Percentiles rank a stretch among this genome's conserved stretches.
phyloP scores from a whole-genome alignment of 2,113 vertebrate genomes.

The Perca fluviatilis region DNA sequence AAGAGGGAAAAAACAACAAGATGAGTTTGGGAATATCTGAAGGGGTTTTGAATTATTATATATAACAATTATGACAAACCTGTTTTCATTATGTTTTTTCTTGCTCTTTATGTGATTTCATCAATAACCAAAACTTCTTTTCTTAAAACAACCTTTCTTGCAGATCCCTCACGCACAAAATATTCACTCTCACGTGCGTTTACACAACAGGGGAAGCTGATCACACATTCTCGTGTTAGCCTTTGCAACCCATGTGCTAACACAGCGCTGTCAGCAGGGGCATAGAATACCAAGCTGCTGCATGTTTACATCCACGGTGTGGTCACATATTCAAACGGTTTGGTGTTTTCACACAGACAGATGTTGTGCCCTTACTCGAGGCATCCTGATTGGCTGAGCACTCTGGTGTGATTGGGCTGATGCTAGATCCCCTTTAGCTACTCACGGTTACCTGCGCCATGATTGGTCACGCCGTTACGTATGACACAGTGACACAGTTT shows the following conservation, averaged over 20 bases:
- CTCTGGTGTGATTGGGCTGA: slow-evolving; percentile 50
- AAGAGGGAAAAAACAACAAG: neutral
- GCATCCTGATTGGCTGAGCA: slow-evolving; percentile 55
- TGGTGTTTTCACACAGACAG: slow-evolving; percentile 17
- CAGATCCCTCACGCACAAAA: neutral
- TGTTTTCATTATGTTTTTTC: no score
- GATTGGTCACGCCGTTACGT: slow-evolving; percentile 63
- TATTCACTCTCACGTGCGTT: neutral
- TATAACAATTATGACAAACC: neutral
- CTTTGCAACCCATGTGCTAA: neutral
- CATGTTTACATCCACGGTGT: slow-evolving; percentile 27
- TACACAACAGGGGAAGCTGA: neutral
- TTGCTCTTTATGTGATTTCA: neutral
- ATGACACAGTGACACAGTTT: slow-evolving; percentile 81
- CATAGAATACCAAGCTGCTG: slow-evolving; percentile 14
- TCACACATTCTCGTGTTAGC: neutral
- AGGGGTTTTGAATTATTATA: neutral
- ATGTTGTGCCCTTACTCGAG: neutral
- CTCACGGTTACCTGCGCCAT: slow-evolving; percentile 54
- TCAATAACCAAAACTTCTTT: neutral
- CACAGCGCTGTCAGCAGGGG: slow-evolving; percentile 14
- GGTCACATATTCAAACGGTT: slow-evolving; percentile 17
- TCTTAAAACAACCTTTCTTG: neutral
- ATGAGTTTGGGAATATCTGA: neutral
- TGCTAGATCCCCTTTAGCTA: slow-evolving; percentile 10